These are phyloP conservation scores for Tamandua tetradactyla DNA, from an alignment of 2,797 vertebrate genomes.

Conservation along the genomic window DNA sequence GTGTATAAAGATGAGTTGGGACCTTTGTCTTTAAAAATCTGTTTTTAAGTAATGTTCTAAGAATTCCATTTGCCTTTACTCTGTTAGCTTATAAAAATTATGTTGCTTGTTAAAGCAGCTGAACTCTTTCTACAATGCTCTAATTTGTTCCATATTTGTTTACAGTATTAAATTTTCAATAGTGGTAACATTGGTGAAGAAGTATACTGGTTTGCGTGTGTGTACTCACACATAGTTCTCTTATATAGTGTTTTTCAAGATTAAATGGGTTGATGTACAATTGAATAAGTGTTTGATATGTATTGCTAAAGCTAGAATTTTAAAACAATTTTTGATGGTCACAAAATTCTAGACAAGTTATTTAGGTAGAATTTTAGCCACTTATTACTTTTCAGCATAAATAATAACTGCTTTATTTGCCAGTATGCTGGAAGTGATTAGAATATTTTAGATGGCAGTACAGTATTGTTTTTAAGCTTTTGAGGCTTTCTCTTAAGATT, in stretches of 20 bases:
- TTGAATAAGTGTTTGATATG: conserved; percentile 54
- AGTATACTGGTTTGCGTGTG: conserved; percentile 36
- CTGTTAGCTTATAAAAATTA: conserved; percentile 62
- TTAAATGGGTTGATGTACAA: conserved; percentile 78
- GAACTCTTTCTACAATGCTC: conserved; percentile 63
- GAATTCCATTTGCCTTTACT: conserved; percentile 70
- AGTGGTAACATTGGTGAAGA: conserved; percentile 55
- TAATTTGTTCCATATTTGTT: conserved; percentile 55
- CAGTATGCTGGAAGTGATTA: conserved; percentile 25
- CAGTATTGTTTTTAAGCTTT: conserved; percentile 46
- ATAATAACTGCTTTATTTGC: conserved; percentile 30
- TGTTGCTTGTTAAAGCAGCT: conserved; percentile 58
- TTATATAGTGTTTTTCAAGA: conserved; percentile 73
- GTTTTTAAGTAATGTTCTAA: conserved; percentile 77
- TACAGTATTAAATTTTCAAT: conserved; percentile 64
- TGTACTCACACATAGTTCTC: conserved; percentile 73
- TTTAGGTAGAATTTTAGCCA: conserved; percentile 52
- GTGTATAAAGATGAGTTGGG: conserved; percentile 80
- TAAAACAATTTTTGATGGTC: conserved; percentile 59
- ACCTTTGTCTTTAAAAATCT: conserved; percentile 82
- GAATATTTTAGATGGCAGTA: conserved; percentile 36
- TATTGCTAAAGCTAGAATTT: conserved; percentile 38
- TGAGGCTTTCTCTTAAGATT: conserved; percentile 19
- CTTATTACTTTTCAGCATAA: conserved; percentile 59
- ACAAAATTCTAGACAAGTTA: conserved; percentile 16